A percentile compares a stretch with the other conserved stretches of the same genome.
phyloP scores from a whole-genome alignment of 2,113 vertebrate species.

The Onychostruthus taczanowskii region DNA sequence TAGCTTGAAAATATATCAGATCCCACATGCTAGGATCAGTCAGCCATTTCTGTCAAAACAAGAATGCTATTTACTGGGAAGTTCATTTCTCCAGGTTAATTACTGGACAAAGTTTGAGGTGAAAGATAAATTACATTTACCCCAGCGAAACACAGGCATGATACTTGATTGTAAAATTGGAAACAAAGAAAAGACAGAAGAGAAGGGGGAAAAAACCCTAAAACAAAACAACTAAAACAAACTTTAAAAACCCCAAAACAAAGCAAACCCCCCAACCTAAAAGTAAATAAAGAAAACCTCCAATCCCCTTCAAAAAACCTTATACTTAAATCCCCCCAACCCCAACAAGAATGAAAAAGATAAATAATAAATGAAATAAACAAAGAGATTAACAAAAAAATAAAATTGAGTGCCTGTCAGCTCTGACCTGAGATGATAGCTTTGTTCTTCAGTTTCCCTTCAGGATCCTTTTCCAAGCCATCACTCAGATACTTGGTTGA shows the following conservation, averaged over 20 bases:
- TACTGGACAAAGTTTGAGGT: neutral
- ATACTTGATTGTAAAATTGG: neutral
- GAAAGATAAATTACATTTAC: neutral
- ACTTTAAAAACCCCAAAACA: neutral
- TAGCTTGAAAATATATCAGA: neutral
- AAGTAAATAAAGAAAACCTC: accelerated
- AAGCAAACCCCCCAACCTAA: neutral
- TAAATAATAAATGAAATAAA: neutral
- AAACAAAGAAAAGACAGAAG: neutral
- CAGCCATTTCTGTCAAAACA: neutral
- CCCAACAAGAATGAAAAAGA: accelerated
- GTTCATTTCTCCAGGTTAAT: neutral
- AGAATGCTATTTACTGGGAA: neutral
- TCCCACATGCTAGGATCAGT: neutral
- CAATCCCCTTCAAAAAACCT: accelerated
- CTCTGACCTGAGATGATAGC: neutral
- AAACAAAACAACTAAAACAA: neutral
- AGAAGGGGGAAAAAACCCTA: no score
- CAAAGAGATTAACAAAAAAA: neutral
- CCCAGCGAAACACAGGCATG: neutral
- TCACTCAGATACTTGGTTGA: neutral
- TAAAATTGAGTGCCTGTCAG: neutral
- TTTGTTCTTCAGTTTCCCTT: neutral
- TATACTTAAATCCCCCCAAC: neutral
- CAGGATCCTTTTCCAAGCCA: neutral